phyloP scores from a whole-genome alignment of 2,888 invertebrate species.

The Mamestra brassicae region DNA sequence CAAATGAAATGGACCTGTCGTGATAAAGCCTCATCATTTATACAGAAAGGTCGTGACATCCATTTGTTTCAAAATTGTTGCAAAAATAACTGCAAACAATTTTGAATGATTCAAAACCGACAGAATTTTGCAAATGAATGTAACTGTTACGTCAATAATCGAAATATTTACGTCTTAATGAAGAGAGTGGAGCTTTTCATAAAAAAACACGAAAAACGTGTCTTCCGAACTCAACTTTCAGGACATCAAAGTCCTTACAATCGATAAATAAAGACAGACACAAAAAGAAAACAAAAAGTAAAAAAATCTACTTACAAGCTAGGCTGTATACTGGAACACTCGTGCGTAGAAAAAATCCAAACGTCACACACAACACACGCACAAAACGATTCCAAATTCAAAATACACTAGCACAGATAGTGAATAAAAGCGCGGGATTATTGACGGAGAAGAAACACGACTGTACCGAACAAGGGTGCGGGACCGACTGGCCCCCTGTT shows the following conservation, averaged over 20 bases:
- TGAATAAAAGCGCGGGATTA: constrained; percentile 66
- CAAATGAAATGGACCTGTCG: constrained; percentile 65
- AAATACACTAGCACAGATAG: constrained; percentile 61
- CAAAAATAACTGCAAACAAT: constrained; percentile 34
- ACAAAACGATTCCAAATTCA: constrained; percentile 58
- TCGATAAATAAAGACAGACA: constrained; percentile 45
- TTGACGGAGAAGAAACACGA: constrained; percentile 50
- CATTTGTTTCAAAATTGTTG: constrained; percentile 38
- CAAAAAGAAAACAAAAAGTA: neutral
- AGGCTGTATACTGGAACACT: constrained; percentile 35
- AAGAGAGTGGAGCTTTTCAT: constrained; percentile 6
- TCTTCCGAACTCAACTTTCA: constrained; percentile 43
- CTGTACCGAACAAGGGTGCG: constrained; percentile 55
- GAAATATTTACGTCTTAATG: neutral
- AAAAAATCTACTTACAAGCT: constrained; percentile 57
- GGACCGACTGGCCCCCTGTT: constrained; percentile 59
- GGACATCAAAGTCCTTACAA: constrained; percentile 44
- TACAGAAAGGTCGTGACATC: constrained; percentile 52
- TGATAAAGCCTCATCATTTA: constrained; percentile 63
- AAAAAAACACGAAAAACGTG: constrained; percentile 16
- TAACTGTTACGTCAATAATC: neutral
- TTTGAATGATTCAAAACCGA: constrained; percentile 15
- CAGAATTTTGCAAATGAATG: neutral
- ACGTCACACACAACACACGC: constrained; percentile 57
- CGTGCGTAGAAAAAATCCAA: constrained; percentile 66